Evolutionary conservation across 2,797 vertebrate species (phyloP), one percentile per base, ranked within the genome.

Genomic region (Buphagus erythrorhynchus): DNA sequence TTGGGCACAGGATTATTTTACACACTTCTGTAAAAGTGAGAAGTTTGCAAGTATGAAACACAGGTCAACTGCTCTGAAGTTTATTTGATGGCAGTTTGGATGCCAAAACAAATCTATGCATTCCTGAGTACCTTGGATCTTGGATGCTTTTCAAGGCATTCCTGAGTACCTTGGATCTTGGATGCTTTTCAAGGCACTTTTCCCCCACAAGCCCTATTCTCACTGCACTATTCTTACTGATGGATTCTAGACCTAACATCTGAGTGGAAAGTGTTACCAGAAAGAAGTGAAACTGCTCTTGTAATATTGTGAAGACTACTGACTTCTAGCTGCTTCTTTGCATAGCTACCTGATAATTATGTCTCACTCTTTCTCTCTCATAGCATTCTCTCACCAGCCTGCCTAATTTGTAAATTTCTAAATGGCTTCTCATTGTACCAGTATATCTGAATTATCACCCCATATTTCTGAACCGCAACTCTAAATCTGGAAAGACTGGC

Each of bases 151-250:
- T 61, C 45, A 59, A 55, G 54, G 19, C 7, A 16, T 35, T 45
- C 10, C 54, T 40, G 33, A 73, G 9, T 51, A 66, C 20, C 25
- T 82, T 51, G 35, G 25, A 19, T 5, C 9, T 16, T 66, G 15
- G 19, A 33, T 43, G 55, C 33, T 85, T 85, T 86, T 61, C 45
- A 59, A 55, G 54, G 19, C 7, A 16, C 4, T 52, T 81, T 76
- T 71, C 1, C 10, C 28, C 15, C 0, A 0, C 31, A 73, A 82
- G 9, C 6, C 29, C 13, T 57, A 6, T 52, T 92, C 24, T 71
- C n/a, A 31, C 24, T 28, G 7, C 26, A 9, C 14, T 59, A 5
- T 38, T 66, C 20, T 55, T 62, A 40, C 36, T 93, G 73, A 84
- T 31, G 68, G 48, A 63, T 21, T 77, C 26, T 28, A 46, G 21